Evolutionary conservation across 1,140 invertebrate species (phyloP).

Genomic region (Lepidostoma basale): DNA sequence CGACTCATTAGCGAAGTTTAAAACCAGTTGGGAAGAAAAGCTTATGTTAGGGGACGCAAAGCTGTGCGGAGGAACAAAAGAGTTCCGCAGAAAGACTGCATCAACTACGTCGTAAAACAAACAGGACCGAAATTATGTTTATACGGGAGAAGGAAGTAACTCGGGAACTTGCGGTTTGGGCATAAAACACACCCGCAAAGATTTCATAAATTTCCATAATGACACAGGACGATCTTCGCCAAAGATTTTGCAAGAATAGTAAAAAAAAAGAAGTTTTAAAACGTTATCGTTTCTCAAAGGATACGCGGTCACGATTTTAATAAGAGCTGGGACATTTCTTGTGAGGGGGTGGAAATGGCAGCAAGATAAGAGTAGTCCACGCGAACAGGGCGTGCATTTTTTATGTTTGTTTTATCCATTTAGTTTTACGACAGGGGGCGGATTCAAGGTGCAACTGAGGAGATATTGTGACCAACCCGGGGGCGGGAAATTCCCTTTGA

Average conservation of each 20-base stretch:
- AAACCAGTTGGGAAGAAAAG: too few relatives aligned
- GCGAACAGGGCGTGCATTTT: background rate
- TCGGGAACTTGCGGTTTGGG: background rate
- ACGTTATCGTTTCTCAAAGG: background rate
- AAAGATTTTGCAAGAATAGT: background rate
- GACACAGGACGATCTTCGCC: background rate
- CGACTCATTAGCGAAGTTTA: too few relatives aligned
- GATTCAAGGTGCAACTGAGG: background rate
- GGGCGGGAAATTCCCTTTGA: too few relatives aligned
- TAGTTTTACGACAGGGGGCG: background rate
- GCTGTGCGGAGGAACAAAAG: too few relatives aligned
- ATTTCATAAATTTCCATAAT: background rate
- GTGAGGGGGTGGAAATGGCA: background rate
- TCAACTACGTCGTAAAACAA: background rate
- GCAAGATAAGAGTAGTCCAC: background rate
- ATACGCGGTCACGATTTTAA: slow-evolving; percentile 4
- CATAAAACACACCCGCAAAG: background rate
- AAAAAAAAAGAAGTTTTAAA: background rate
- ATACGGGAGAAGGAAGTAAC: background rate
- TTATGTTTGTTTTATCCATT: background rate
- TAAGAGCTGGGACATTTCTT: background rate
- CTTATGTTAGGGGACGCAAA: too few relatives aligned
- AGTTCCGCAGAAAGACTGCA: background rate
- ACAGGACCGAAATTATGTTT: background rate
- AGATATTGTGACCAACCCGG: background rate